Conservation (phyloP, 2,113 vertebrate species). For the Alosa alosa region DNA sequence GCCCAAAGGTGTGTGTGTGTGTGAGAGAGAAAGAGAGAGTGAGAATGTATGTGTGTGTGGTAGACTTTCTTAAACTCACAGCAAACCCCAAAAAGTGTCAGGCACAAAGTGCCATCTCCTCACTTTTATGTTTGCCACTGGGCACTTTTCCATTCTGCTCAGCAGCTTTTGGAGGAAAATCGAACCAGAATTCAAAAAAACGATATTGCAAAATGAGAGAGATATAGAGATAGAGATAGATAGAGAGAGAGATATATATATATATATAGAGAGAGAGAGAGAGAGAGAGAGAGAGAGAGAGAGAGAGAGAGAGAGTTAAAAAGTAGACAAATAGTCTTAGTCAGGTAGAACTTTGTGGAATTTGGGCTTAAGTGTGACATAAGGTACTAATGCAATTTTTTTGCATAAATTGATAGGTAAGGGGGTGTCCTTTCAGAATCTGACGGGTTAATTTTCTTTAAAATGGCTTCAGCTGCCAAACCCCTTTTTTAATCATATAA, state of each 20-base stretch:
- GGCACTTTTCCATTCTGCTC: constrained; percentile 10
- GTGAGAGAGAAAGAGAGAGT: neutral
- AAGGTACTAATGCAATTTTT: too few species aligned
- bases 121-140: neutral
- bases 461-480: too few species aligned
- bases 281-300: neutral
- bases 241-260: neutral
- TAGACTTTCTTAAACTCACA: neutral
- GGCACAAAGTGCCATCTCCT: constrained; percentile 4
- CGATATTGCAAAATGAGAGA: constrained; percentile 12
- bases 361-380: too few species aligned
- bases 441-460: too few species aligned
- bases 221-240: neutral
- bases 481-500: too few species aligned
- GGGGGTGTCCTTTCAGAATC: too few species aligned
- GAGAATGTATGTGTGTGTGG: neutral
- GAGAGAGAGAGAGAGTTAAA: neutral
- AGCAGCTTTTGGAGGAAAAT: constrained; percentile 3
- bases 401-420: too few species aligned
- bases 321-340: neutral
- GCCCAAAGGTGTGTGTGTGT: neutral
- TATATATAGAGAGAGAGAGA: neutral
- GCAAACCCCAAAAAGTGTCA: constrained; percentile 8
- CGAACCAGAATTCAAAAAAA: constrained; percentile 19
- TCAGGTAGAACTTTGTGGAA: too few species aligned